Base-by-base conservation (phyloP, 2,113 vertebrate species). In the Callopanchax toddi region DNA sequence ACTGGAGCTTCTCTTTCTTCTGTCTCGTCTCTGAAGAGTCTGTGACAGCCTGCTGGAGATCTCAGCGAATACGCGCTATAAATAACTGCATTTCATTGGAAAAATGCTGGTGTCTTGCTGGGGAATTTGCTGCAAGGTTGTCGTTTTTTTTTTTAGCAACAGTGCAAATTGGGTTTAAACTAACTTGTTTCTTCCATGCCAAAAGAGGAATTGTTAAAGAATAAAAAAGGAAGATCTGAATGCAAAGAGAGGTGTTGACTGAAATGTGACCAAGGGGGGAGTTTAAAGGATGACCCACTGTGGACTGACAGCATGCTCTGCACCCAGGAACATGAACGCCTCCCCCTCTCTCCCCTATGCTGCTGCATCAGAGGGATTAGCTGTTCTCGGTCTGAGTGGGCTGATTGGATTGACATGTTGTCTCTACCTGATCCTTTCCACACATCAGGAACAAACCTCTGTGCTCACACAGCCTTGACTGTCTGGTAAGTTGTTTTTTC, bases 361-460 rank as follows among this genome's bases (percentile, higher is more conserved):
- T 59, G 71, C 32, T 67, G 82, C 53, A 74, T 81, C 67, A 79
- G 84, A 20, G 42, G 84, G 84, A 88, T 86, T 86, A 88, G 62
- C 78, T 82, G 86, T 83, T 78, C 86, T 86, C 64, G 59, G 75
- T 83, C 64, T 74, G 70, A 81, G 77, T 76, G 78, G 73, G 59
- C 56, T 78, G 78, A 85, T 74, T 67, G 78, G 84, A 83, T 82
- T 71, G 79, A 67, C 49, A 26, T 64, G 58, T 73, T 79, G 75
- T 57, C 74, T 67, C 53, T 34, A 49, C 71, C 55, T 53, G 83
- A 78, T 60, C 57, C 64, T 52, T 59, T 81, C 57, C 53, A 74
- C 69, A 32, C 29, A 44, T 57, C 17, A 50, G 52, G 25, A 11
- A 36, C 62, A 54, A 44, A 45, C 75, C 65, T 66, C 60, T 44